Evolutionary conservation across 2,888 invertebrate species (phyloP).

Genomic region (Leucania comma): DNA sequence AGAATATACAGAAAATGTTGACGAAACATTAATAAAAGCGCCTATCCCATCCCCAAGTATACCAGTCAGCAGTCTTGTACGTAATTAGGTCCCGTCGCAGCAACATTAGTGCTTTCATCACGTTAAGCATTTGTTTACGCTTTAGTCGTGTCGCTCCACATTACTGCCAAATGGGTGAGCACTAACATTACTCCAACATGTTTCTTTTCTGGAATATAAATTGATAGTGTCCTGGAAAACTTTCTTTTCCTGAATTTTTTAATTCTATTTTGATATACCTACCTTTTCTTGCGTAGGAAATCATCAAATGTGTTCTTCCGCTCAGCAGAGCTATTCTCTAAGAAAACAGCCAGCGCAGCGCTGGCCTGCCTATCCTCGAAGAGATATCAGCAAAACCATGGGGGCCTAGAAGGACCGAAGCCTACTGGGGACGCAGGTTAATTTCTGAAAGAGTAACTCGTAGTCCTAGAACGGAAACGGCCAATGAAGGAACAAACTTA

Average conservation of each 20-base stretch:
- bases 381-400: too few species aligned
- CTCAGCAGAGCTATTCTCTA: too few species aligned
- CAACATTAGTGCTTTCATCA: constrained; percentile 35
- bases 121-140: constrained; percentile 25
- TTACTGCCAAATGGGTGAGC: constrained; percentile 30
- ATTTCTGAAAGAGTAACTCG: too few species aligned
- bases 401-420: too few species aligned
- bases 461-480: too few species aligned
- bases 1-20: neutral
- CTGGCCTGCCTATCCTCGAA: too few species aligned
- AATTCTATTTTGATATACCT: too few species aligned
- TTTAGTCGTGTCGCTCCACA: constrained; percentile 24
- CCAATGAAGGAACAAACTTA: too few species aligned
- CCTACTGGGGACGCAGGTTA: too few species aligned
- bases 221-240: constrained; percentile 5
- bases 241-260: neutral
- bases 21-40: neutral
- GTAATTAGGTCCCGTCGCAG: constrained; percentile 25
- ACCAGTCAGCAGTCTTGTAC: constrained; percentile 17
- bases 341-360: too few species aligned
- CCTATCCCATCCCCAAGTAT: neutral
- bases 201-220: constrained; percentile 21
- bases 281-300: too few species aligned
- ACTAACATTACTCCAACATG: constrained; percentile 23
- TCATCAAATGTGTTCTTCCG: too few species aligned